Evolutionary conservation across 2,797 vertebrate genomes (phyloP), one percentile per base, ranked within the genome.

Genomic region (Sebastes taczanowskii): DNA sequence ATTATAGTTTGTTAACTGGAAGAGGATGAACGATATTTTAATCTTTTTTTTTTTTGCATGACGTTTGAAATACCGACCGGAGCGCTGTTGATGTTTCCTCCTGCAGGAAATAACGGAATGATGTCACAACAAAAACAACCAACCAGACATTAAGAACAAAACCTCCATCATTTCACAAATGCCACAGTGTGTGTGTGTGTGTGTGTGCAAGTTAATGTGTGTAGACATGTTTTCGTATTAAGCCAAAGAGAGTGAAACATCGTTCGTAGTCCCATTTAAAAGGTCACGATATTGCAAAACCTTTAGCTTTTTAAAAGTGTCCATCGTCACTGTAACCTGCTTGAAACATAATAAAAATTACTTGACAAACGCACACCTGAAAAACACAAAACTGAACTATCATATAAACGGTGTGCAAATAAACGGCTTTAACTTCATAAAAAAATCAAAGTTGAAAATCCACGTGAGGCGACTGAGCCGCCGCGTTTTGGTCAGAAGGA

Each of bases 401-500:
- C 5, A 27, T 77, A 68, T 35, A 83, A 82, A 88, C 63, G 69
- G 86, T 91, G 87, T 91, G 87, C 88, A 93, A 91, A 88, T 82
- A 61, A 88, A 87, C 16, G 7, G 16, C 59, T 80, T 65, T 35
- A 59, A 81, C 69, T 35, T 85, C n/a, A 55, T 65, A 46, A 61
- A 82, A 82, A 86, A 85, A 88, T 27, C 16, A 59, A 90, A 71
- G 63, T 58, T 29, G 35, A 80, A 63, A 69, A 77, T 38, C 58
- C 59, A 68, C 38, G 5, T 9, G 60, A 81, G 72, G 76, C 71
- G 22, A 38, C 25, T 0, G 88, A 93, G 92, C 91, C 92, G 95
- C 95, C 93, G 6, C 65, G 22, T 82, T 90, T 88, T 89, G 83
- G 89, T 89, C 84, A 71, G 94, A 11, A 70, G 75, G 93, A 92